phyloP scores from a whole-genome alignment of 92 coral and sea anemone species.

The Diadumene lineata region DNA sequence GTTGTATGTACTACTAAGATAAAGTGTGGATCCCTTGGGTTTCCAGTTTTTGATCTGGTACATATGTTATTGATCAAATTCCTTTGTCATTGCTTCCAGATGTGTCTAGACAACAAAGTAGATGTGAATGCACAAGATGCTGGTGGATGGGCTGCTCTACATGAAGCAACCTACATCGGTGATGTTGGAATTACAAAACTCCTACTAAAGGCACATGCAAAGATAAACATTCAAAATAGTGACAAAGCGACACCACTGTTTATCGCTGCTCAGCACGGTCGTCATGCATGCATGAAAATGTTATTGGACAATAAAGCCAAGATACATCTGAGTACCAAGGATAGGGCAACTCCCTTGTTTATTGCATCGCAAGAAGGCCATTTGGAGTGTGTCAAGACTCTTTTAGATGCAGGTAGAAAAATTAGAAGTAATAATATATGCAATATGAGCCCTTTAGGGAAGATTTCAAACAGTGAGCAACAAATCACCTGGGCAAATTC shows the following conservation, averaged over 20 bases:
- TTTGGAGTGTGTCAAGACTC: slow-evolving; percentile 38
- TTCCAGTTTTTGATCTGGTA: no score
- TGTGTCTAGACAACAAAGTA: slow-evolving; percentile 35
- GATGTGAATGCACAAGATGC: slow-evolving; percentile 65
- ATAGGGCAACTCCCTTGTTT: slow-evolving; percentile 67
- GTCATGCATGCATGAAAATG: slow-evolving; percentile 44
- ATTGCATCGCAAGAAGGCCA: slow-evolving; percentile 84
- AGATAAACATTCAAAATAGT: slow-evolving; percentile 55
- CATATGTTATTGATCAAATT: no score
- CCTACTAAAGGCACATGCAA: slow-evolving; percentile 50
- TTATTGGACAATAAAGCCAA: slow-evolving; percentile 50
- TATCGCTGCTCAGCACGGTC: slow-evolving; percentile 75
- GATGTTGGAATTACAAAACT: slow-evolving; percentile 18
- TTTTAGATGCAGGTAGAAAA: slow-evolving; percentile 72
- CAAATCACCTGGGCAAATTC: no score
- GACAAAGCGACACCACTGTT: slow-evolving; percentile 78
- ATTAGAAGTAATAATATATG: no score
- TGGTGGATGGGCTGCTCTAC: slow-evolving; percentile 84
- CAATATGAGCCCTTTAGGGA: no score
- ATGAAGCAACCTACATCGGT: slow-evolving; percentile 79
- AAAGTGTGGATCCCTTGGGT: no score
- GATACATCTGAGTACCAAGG: slow-evolving; percentile 48
- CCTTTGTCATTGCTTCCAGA: no score
- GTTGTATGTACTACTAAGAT: no score
- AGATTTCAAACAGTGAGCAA: no score